Conservation (phyloP, 1,140 invertebrate species). For the Arion vulgaris region DNA sequence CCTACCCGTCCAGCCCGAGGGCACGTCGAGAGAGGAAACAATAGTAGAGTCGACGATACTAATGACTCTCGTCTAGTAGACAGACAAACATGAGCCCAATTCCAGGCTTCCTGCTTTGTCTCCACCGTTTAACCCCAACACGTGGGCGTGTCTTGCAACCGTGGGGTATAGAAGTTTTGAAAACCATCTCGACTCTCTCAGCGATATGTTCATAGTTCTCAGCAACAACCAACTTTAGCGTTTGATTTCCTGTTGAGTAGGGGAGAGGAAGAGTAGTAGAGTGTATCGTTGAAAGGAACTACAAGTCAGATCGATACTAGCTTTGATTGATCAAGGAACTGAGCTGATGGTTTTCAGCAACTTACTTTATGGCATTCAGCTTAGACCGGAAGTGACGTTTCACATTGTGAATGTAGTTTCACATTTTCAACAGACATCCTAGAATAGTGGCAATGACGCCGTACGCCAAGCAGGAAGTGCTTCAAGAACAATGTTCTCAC, state of each 20-base stretch:
- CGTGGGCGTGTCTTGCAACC: neutral
- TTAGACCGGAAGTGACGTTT: constrained; percentile 1
- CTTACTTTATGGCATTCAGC: neutral
- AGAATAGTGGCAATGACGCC: neutral
- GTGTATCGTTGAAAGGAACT: neutral
- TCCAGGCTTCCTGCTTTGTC: neutral
- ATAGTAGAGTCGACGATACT: neutral
- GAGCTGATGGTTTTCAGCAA: neutral
- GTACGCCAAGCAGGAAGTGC: neutral
- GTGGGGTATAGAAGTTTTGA: neutral
- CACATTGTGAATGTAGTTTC: neutral
- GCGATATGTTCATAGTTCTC: neutral
- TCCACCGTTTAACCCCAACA: neutral
- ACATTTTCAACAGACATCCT: neutral
- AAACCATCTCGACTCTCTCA: neutral
- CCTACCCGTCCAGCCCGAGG: neutral
- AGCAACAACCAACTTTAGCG: neutral
- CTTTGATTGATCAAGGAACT: neutral
- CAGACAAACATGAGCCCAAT: neutral
- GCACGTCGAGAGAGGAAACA: neutral
- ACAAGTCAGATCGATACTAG: neutral
- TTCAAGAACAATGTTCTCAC: neutral
- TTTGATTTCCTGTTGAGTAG: neutral
- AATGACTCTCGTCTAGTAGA: constrained; percentile 2
- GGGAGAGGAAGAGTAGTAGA: neutral